Conservation (phyloP, 2,888 invertebrate genomes). For the Geophilus truncorum region DNA sequence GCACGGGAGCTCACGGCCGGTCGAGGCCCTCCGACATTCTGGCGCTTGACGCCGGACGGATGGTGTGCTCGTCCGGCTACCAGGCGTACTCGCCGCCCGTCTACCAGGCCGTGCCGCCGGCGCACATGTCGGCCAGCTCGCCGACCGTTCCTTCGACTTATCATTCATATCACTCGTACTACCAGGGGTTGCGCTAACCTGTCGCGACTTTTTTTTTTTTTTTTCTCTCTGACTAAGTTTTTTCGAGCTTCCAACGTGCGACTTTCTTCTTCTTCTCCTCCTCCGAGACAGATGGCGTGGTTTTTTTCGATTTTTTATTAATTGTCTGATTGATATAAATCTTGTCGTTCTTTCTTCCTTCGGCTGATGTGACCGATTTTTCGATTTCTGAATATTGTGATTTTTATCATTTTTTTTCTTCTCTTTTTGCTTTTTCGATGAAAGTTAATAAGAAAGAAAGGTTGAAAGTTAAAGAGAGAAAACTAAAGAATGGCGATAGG, state of each 20-base stretch:
- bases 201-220: not conserved
- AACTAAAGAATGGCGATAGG: no score
- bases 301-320: no score
- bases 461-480: no score
- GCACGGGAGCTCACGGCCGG: conserved; percentile 13
- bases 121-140: conserved; percentile 32
- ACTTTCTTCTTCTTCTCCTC: not conserved
- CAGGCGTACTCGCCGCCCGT: conserved; percentile 32
- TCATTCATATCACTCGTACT: conserved; percentile 35
- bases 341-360: not conserved
- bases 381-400: not conserved
- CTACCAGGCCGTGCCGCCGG: conserved; percentile 30
- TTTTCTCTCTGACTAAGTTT: no score
- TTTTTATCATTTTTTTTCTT: not conserved
- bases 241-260: not conserved
- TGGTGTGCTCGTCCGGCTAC: conserved; percentile 23
- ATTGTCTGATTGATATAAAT: no score
- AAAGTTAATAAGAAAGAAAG: no score
- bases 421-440: no score
- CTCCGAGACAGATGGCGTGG: no score
- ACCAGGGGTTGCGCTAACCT: conserved; percentile 12
- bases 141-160: conserved; percentile 35
- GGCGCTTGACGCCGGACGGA: conserved; percentile 2
- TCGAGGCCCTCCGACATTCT: not conserved
- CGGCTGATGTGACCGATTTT: not conserved